A percentile compares a stretch with the other conserved stretches of the same genome.
phyloP scores from a whole-genome alignment of 2,797 vertebrate species.

The Oreortyx pictus region DNA sequence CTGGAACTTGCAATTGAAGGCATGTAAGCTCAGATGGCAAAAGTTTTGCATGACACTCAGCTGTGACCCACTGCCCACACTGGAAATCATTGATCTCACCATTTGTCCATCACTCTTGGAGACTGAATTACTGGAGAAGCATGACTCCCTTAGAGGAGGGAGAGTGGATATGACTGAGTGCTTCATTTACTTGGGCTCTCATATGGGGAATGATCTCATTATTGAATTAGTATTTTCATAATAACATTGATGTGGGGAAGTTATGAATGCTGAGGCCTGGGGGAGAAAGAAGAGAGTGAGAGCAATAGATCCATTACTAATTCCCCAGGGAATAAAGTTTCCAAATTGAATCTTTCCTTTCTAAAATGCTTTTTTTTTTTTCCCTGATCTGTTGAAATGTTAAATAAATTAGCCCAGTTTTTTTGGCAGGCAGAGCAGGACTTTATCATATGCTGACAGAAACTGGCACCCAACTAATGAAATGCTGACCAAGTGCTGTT shows the following conservation, averaged over 20 bases:
- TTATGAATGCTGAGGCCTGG: slow-evolving; percentile 50
- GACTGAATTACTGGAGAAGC: slow-evolving; percentile 11
- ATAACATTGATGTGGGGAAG: slow-evolving; percentile 64
- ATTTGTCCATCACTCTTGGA: background rate
- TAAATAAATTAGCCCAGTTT: slow-evolving; percentile 75
- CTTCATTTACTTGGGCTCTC: slow-evolving; percentile 65
- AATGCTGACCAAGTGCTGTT: background rate
- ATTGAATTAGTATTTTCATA: slow-evolving; percentile 67
- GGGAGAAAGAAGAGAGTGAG: slow-evolving; percentile 17
- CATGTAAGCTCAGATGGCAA: background rate
- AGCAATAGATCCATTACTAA: slow-evolving; percentile 50
- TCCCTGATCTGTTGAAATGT: slow-evolving; percentile 51
- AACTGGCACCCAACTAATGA: background rate
- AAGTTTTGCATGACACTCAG: background rate
- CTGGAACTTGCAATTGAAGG: background rate
- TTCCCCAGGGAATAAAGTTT: slow-evolving; percentile 61
- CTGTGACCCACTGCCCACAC: background rate
- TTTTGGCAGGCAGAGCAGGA: slow-evolving; percentile 62
- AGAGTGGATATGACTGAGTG: slow-evolving; percentile 56
- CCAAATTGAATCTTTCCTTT: slow-evolving; percentile 74
- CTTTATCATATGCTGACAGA: background rate
- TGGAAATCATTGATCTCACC: background rate
- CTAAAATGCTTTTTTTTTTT: slow-evolving; percentile 55
- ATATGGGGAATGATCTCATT: slow-evolving; percentile 69
- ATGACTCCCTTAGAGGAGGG: slow-evolving; percentile 31